Conservation (phyloP, 2,797 vertebrate species). For the Phataginus tetradactyla region DNA sequence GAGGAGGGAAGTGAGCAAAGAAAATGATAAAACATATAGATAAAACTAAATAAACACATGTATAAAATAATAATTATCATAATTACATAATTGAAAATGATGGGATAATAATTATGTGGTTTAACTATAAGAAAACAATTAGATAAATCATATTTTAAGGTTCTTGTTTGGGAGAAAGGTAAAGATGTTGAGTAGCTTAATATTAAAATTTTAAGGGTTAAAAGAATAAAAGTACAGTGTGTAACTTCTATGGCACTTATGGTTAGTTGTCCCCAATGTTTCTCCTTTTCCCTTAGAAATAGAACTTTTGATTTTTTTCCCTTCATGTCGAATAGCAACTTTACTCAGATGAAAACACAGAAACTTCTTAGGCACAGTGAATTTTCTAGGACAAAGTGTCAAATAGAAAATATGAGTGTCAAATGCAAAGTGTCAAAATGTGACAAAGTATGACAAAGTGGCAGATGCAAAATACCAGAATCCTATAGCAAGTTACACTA, state of each 20-base stretch:
- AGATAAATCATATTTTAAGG: neutral
- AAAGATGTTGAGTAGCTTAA: neutral
- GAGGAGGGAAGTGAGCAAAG: neutral
- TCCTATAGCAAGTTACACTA: neutral
- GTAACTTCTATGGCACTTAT: neutral
- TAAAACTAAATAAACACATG: neutral
- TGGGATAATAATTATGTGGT: neutral
- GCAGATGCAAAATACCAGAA: neutral
- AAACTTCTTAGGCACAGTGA: neutral
- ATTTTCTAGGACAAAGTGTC: neutral
- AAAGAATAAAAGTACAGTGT: neutral
- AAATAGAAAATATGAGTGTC: neutral
- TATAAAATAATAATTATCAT: neutral
- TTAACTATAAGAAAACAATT: neutral
- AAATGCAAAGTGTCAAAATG: too few relatives aligned
- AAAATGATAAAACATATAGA: neutral
- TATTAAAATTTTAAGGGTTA: neutral
- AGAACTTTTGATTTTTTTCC: neutral
- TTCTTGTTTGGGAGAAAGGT: neutral
- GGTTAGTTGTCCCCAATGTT: neutral
- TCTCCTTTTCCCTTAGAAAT: neutral
- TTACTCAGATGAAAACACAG: neutral
- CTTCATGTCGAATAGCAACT: neutral
- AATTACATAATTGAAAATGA: neutral
- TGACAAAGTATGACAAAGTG: too few relatives aligned